Evolutionary conservation across 1,140 invertebrate species (phyloP).

Genomic region (Aphis craccivora): DNA sequence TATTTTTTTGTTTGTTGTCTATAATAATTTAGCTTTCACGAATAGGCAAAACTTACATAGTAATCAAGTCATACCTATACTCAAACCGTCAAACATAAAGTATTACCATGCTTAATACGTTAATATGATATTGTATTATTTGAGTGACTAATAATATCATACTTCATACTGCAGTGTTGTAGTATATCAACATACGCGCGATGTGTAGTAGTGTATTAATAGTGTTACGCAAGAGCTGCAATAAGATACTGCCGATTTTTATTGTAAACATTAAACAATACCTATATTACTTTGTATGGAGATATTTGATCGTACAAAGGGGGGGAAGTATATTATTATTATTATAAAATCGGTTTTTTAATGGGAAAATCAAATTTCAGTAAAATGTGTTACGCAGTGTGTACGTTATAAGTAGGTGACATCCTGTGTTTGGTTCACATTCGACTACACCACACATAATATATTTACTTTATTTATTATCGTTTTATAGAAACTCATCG

Average conservation of each 20-base stretch:
- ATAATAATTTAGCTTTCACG: neutral
- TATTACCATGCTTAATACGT: neutral
- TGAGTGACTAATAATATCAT: too few species aligned
- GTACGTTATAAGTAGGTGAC: neutral
- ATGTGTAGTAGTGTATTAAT: neutral
- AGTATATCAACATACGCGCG: too few species aligned
- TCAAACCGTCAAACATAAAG: neutral
- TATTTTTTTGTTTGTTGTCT: neutral
- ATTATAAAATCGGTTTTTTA: neutral
- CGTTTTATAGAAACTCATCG: neutral
- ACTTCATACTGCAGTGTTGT: too few species aligned
- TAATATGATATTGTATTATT: neutral
- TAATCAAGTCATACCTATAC: neutral
- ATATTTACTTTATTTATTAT: neutral
- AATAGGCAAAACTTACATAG: neutral
- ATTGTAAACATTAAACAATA: neutral
- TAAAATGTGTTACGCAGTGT: neutral
- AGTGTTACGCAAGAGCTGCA: neutral
- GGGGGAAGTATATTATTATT: neutral
- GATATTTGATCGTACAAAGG: neutral
- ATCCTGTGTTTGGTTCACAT: neutral
- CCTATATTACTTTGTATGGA: neutral
- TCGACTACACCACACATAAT: neutral
- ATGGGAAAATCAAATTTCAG: constrained; percentile 28
- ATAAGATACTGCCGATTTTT: neutral